Evolutionary conservation across 1,140 invertebrate species (phyloP).

Genomic region (Dinothrombium tinctorium): DNA sequence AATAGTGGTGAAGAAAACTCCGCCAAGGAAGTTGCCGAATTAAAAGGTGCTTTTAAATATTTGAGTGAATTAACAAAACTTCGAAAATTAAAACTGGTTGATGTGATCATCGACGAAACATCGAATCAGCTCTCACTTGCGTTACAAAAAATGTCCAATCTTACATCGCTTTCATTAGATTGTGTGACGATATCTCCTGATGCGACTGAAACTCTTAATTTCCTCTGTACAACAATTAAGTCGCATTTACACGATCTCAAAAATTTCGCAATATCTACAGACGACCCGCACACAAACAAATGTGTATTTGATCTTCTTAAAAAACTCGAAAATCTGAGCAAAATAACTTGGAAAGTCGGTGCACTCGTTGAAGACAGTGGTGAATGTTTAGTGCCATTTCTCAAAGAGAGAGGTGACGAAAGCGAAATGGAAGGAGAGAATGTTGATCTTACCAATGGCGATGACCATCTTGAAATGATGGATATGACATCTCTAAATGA

Average conservation of each 20-base stretch:
- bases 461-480: slow-evolving; percentile 1
- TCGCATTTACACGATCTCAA: neutral
- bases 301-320: slow-evolving; percentile 5
- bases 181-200: slow-evolving; percentile 1
- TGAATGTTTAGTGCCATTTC: slow-evolving; percentile 8
- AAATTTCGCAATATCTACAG: neutral
- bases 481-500: neutral
- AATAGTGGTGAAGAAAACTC: neutral
- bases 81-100: slow-evolving; percentile 1
- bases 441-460: neutral
- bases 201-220: slow-evolving; percentile 4
- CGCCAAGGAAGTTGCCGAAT: neutral
- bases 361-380: slow-evolving; percentile 7
- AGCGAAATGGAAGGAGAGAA: slow-evolving; percentile 4
- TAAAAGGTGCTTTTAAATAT: slow-evolving; percentile 1
- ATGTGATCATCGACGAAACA: slow-evolving; percentile 2
- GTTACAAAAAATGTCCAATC: slow-evolving; percentile 3
- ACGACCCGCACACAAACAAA: slow-evolving; percentile 6
- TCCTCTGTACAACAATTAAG: neutral
- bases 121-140: neutral
- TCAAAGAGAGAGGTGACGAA: slow-evolving; percentile 4
- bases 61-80: slow-evolving; percentile 4
- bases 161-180: slow-evolving; percentile 1
- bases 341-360: slow-evolving; percentile 4
- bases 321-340: neutral